A percentile compares a stretch with the other conserved stretches of the same genome.
These are phyloP conservation scores for Scortum barcoo DNA, from an alignment of 2,113 vertebrate genomes.

Conservation along the genomic window DNA sequence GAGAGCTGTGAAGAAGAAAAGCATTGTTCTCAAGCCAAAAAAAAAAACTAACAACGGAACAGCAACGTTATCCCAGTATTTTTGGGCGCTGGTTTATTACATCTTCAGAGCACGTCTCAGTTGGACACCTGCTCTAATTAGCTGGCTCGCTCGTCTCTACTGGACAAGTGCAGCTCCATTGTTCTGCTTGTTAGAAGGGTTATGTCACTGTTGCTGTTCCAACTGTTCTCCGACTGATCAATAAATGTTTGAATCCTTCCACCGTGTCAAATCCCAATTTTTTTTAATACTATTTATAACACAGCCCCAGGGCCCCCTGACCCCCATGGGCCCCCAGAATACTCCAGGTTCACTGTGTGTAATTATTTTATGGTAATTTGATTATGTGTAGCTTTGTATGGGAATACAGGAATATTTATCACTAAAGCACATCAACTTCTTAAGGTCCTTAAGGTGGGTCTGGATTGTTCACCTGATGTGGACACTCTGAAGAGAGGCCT, in stretches of 20 bases:
- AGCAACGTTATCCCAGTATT: background rate
- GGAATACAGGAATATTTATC: background rate
- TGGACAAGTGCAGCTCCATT: background rate
- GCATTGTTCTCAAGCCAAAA: conserved; percentile 26
- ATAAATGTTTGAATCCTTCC: background rate
- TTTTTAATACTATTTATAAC: background rate
- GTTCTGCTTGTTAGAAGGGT: background rate
- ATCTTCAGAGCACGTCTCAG: background rate
- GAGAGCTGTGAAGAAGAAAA: conserved; percentile 20
- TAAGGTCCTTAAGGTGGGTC: background rate
- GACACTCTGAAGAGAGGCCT: too few relatives aligned
- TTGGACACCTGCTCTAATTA: background rate
- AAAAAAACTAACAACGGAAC: conserved; percentile 5
- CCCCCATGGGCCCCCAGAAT: too few relatives aligned
- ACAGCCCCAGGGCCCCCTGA: too few relatives aligned
- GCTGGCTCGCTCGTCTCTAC: background rate
- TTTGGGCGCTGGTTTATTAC: conserved; percentile 18
- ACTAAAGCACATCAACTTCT: background rate
- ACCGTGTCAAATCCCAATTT: background rate
- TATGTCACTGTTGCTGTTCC: background rate
- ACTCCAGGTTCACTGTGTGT: background rate
- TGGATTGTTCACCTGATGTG: too few relatives aligned
- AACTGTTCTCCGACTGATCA: background rate
- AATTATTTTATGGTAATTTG: background rate
- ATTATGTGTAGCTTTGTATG: too few relatives aligned